A percentile compares a stretch with the other conserved stretches of the same genome.
These are phyloP conservation scores for Pachyuromys duprasi DNA, from an alignment of 2,797 vertebrate genomes.

Conservation along the genomic window DNA sequence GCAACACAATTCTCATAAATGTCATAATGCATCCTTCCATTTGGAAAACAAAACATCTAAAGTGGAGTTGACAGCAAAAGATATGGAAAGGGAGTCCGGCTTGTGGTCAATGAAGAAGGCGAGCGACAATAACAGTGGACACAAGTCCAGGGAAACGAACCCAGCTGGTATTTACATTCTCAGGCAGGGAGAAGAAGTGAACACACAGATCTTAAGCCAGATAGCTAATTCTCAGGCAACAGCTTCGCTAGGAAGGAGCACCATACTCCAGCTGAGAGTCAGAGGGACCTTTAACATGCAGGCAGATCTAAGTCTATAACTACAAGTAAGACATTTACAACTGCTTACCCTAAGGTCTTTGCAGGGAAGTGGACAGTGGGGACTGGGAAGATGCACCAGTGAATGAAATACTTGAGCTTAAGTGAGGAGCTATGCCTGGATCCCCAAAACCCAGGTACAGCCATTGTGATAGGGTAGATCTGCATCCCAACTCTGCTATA, in stretches of 20 bases:
- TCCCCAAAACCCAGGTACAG: background rate
- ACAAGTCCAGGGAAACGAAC: background rate
- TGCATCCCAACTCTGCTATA: background rate
- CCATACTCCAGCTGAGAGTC: background rate
- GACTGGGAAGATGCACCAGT: too few relatives aligned
- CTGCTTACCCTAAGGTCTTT: background rate
- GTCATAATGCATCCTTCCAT: background rate
- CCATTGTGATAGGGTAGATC: background rate
- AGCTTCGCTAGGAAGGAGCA: background rate
- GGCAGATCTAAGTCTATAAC: background rate
- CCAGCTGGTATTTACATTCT: background rate
- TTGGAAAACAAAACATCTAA: background rate
- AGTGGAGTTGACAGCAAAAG: background rate
- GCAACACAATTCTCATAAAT: background rate
- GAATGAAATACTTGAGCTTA: background rate
- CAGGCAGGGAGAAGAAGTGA: background rate
- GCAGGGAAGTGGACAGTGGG: background rate
- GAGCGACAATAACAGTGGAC: background rate
- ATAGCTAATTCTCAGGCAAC: background rate
- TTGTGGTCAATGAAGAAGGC: background rate
- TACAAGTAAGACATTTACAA: background rate
- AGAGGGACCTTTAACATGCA: background rate
- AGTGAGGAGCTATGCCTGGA: background rate
- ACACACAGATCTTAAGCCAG: background rate
- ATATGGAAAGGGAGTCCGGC: background rate